A percentile compares a stretch with the other conserved stretches of the same genome.
Evolutionary conservation across 2,888 invertebrate species (phyloP).

Genomic region (Heliconius ethilla): DNA sequence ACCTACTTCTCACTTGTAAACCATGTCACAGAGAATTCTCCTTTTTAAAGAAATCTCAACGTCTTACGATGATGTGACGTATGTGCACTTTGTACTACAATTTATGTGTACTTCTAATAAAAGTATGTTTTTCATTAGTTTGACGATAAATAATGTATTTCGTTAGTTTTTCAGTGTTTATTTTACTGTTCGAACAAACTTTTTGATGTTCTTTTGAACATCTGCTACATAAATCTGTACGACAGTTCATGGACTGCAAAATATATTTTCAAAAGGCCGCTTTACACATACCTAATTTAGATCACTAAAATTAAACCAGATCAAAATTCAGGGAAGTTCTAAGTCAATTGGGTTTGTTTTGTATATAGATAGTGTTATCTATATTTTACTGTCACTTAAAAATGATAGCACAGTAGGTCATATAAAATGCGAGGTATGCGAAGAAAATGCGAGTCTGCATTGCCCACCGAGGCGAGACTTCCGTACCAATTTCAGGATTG

Average conservation of each 20-base stretch:
- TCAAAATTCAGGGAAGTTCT: background rate
- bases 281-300: constrained; percentile 25
- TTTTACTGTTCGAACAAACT: constrained; percentile 36
- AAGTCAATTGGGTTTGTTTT: background rate
- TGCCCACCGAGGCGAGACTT: too few species aligned
- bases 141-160: constrained; percentile 34
- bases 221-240: constrained; percentile 42
- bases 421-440: background rate
- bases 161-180: constrained; percentile 35
- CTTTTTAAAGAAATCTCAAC: constrained; percentile 2
- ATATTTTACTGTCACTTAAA: background rate
- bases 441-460: too few species aligned
- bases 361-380: background rate
- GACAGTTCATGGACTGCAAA: constrained; percentile 43
- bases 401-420: background rate
- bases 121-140: constrained; percentile 29
- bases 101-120: constrained; percentile 20
- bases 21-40: background rate
- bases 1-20: background rate
- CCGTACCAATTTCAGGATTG: too few species aligned
- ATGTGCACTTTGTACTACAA: constrained; percentile 20
- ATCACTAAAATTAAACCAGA: constrained; percentile 29
- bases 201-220: constrained; percentile 42
- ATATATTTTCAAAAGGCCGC: constrained; percentile 42
- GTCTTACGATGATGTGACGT: background rate